A percentile compares a stretch with the other conserved stretches of the same genome.
phyloP scores from a whole-genome alignment of 2,113 vertebrate genomes.

The Conger conger region DNA sequence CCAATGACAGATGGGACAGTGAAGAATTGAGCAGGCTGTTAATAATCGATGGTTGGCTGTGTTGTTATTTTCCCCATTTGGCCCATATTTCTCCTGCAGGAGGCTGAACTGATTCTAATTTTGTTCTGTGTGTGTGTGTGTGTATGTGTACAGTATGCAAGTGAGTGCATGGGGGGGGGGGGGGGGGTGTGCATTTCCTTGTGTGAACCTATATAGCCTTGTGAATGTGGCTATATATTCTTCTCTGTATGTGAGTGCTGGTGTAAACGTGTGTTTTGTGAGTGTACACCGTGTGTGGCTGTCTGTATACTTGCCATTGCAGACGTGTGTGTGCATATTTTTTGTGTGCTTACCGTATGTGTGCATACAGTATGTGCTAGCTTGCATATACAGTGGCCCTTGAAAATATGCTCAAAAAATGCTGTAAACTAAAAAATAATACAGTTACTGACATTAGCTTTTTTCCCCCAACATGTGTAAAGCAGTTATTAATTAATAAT shows the following conservation, averaged over 20 bases:
- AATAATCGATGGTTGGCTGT: background rate
- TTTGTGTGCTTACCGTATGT: background rate
- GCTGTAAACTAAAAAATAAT: no score
- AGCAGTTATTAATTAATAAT: no score
- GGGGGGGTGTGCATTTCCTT: background rate
- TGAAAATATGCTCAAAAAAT: no score
- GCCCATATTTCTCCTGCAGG: slow-evolving; percentile 2
- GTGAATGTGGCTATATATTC: background rate
- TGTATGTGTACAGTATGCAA: background rate
- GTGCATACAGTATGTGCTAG: background rate
- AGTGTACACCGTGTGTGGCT: background rate
- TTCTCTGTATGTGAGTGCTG: background rate
- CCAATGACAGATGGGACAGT: slow-evolving; percentile 9
- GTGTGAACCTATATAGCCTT: background rate
- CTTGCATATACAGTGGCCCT: no score
- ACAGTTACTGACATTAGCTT: no score
- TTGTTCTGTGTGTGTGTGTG: background rate
- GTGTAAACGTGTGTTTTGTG: background rate
- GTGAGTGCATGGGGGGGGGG: background rate
- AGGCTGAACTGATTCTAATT: background rate
- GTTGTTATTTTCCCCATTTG: background rate
- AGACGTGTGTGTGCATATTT: background rate
- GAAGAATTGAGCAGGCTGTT: slow-evolving; percentile 11
- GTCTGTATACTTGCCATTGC: background rate
- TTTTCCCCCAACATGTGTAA: no score